Evolutionary conservation across 2,113 vertebrate genomes (phyloP), one percentile per base, ranked within the genome.

Genomic region (Phoenicopterus ruber): DNA sequence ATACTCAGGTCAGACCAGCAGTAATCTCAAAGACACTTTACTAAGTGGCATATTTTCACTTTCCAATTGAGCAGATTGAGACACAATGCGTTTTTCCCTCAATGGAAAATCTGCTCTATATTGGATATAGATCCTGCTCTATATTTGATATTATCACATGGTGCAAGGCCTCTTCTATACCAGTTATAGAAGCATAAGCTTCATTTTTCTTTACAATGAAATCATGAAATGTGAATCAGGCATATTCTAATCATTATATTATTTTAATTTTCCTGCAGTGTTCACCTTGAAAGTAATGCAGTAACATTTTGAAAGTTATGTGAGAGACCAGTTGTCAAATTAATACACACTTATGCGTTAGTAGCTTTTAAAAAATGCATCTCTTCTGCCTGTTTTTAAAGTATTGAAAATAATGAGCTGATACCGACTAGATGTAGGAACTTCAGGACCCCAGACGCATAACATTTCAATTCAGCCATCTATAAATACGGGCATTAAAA

Each of bases 161-260:
- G 16, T 34, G 18, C 17, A 65, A 88, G 32, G 25, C 16, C 19
- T 58, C 31, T 29, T 61, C 46, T 72, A 28, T 8, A 49, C 17
- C 36, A 54, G 7, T 13, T 54, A 5, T 3, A 66, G 54, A 83
- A 80, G 13, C 24, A 52, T 8, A 67, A 77, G 28, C 10, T 63
- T 46, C 21, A 28, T 54, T 50, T 94, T 5, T 24, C 1, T 29
- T 31, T 6, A 44, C 71, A 83, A 57, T 46, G 31, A 59, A 82
- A 82, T 31, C 0, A 24, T 0, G 0, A 88, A 31, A 70, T 19
- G 7, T 13, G 29, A 84, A 65, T 36, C 14, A 34, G 3, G 2
- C 5, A 40, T 34, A 69, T 54, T 71, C 16, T 28, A 87, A 9
- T 38, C 7, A 44, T n/a, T 55, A 17, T 4, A 20, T 36, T 36